Evolutionary conservation across 2,888 invertebrate species (phyloP).

Genomic region (Limnephilus lunatus): DNA sequence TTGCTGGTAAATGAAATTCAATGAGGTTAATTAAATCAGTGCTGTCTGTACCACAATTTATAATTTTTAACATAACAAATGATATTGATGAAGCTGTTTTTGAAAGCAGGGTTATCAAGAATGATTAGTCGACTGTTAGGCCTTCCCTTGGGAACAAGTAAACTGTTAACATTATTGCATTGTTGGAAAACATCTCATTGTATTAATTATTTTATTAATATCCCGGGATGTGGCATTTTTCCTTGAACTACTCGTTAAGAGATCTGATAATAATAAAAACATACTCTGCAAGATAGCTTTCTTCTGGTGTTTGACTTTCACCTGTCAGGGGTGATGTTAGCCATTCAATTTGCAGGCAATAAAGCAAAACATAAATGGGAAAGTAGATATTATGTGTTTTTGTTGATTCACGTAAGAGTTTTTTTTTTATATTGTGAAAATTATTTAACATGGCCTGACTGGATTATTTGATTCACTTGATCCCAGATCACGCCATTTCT

Average conservation of each 20-base stretch:
- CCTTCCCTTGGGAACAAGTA: neutral
- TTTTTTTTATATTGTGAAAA: neutral
- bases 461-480: no score
- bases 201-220: neutral
- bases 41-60: no score
- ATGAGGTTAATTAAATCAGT: no score
- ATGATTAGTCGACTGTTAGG: neutral
- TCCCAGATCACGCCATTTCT: no score
- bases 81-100: neutral
- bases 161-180: neutral
- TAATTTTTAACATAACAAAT: neutral
- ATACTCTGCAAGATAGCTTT: no score
- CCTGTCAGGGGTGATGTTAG: neutral
- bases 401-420: neutral
- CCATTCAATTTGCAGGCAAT: neutral
- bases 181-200: no score
- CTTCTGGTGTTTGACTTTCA: neutral
- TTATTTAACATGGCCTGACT: no score
- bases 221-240: neutral
- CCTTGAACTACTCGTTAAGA: neutral
- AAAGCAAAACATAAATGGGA: neutral
- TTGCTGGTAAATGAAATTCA: no score
- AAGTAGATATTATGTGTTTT: neutral
- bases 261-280: no score
- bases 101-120: neutral